These are phyloP conservation scores for Bedellia somnulentella DNA, from an alignment of 2,888 invertebrate genomes.

Conservation along the genomic window DNA sequence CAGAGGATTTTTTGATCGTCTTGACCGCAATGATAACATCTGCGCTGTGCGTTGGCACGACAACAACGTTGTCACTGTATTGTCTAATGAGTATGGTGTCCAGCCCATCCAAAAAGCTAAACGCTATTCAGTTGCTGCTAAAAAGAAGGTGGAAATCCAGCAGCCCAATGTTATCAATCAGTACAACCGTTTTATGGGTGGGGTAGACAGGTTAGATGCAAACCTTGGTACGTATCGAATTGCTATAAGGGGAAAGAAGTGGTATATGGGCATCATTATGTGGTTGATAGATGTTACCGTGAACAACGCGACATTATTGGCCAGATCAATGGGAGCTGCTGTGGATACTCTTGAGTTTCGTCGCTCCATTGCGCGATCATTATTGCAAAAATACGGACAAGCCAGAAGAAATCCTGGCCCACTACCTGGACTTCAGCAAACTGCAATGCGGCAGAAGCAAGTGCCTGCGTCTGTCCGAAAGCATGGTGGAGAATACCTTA, in stretches of 20 bases:
- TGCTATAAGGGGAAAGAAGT: slow-evolving; percentile 10
- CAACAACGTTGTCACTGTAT: slow-evolving; percentile 10
- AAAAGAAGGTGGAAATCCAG: neutral
- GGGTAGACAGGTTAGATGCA: slow-evolving; percentile 7
- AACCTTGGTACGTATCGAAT: slow-evolving; percentile 9
- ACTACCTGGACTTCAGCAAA: slow-evolving; percentile 2
- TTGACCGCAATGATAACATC: slow-evolving; percentile 3
- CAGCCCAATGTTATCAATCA: slow-evolving; percentile 7
- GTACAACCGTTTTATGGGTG: slow-evolving; percentile 7
- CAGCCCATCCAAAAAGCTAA: too few relatives aligned
- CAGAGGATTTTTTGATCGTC: slow-evolving; percentile 1
- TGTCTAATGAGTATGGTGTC: slow-evolving; percentile 10
- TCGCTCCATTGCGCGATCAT: slow-evolving; percentile 1
- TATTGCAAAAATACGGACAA: too few relatives aligned
- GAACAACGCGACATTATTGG: slow-evolving; percentile 9
- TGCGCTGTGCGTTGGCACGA: slow-evolving; percentile 11
- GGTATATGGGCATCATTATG: slow-evolving; percentile 9
- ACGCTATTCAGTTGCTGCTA: slow-evolving; percentile 8
- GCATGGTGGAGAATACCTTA: slow-evolving; percentile 4
- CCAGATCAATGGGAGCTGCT: slow-evolving; percentile 3
- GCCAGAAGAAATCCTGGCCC: neutral
- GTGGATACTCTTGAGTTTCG: slow-evolving; percentile 9
- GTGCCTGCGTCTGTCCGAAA: too few relatives aligned
- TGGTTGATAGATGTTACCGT: slow-evolving; percentile 11
- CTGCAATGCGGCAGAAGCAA: neutral